Base-by-base conservation (phyloP, 2,797 vertebrate genomes). In the Acomys russatus region DNA sequence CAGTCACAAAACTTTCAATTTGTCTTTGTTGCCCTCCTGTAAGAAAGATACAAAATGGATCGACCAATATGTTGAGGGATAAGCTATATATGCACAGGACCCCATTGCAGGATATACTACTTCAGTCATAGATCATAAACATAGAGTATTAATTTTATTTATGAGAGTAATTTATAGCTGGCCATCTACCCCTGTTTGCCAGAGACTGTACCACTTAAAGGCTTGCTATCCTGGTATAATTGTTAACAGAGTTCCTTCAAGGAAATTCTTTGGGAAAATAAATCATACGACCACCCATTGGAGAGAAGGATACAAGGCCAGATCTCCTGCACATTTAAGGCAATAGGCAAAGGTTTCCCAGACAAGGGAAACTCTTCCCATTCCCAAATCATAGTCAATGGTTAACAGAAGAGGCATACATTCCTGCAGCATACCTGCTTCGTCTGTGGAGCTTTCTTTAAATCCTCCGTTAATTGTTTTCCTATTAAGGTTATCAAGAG, bases 401-500 rank as follows among this genome's bases (percentile, higher is more conserved):
- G 33, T 80, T 30, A 54, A 22, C 83, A 38, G 38, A 51, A 73
- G 5, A 77, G n/a, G 10, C 54, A 11, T 64, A 61, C 35, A 59
- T 64, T 54, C 10, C 22, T 38, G 11, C 5, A 17, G 33, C 20
- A 30, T 20, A 64, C 59, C 61, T 78, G 8, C 15, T 59, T 94
- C 49, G 80, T 74, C n/a, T 71, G 28, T 4, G 20, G 20, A 22
- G 10, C n/a, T 88, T 49, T 61, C 20, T 54, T 89, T n/a, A 56
- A n/a, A 49, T 23, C n/a, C 30, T 91, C 59, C 18, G 25, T 38
- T 88, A 35, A 17, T 73, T 78, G 11, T 96, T 82, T 93, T 78
- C 22, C 66, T 74, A 35, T 20, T 87, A 25, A 90, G 85, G 33
- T 90, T 83, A 96, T 78, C 77, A 95, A 88, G 9, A n/a, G 78